Base-by-base conservation (phyloP, 2,888 invertebrate species). In the Cantharis rufa region DNA sequence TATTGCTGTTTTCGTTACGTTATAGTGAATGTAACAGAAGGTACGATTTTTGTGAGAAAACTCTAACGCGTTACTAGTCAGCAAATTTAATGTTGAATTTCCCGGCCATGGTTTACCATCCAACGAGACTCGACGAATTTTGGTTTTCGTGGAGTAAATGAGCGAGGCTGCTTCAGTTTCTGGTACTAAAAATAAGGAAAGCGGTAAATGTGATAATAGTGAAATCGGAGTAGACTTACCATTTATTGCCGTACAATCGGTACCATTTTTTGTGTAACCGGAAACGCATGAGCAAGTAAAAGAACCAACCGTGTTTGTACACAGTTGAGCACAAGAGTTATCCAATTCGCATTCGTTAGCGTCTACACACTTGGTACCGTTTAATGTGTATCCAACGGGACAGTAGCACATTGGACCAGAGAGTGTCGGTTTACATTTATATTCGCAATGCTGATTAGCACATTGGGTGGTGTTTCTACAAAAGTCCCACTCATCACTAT, bases 391-490 rank as follows among this genome's bases (percentile, higher is more conserved):
- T 0, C 95, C 95, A 62, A 88, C 86, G 16, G 91, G 90, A 88
- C 96, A 96, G 89, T 91, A 95, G 88, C 96, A 96, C 72, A 90
- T 90, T 48, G 93, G 91, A 3, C 95, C 95, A 80, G 90, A 89
- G 74, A 91, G 91, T 80, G 95, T 95, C 66, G 93, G 91, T 83
- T 91, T 92, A 87, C 95, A 96, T 71, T 92, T 92, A 86, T 91
- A 90, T 83, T 90, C 80, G 78, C 88, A 88, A 71, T 85, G 84
- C 70, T 84, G 80, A n/a, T 79, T 82, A 32, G 84, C 82, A 78
- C 88, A 88, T 7, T 74, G 66, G 1, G 85, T 83, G 13, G 75
- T 78, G 61, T 86, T 91, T 88, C 91, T 88, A 86, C 94, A 94
- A 86, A 92, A 91, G 82, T 91, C 90, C 88, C 92, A 93, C 88